These are phyloP conservation scores for Zaprionus bogoriensis DNA, from an alignment of 2,888 invertebrate genomes.

Conservation along the genomic window DNA sequence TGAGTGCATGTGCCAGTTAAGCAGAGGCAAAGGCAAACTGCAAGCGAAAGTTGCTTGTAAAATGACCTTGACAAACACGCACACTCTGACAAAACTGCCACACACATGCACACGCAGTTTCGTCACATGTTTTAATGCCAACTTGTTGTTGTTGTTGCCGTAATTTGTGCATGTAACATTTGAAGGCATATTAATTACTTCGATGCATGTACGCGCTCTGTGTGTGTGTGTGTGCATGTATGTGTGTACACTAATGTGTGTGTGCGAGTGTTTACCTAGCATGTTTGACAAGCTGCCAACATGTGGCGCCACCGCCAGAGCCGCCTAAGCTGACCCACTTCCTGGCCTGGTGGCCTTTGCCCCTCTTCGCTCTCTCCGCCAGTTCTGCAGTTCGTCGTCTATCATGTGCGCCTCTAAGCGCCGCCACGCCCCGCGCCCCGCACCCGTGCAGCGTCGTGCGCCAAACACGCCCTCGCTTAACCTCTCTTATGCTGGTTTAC, in stretches of 20 bases:
- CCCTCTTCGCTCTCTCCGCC: not conserved
- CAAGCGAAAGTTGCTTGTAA: constrained; percentile 15
- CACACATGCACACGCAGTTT: constrained; percentile 2
- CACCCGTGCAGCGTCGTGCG: not conserved
- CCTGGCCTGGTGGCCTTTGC: constrained; percentile 12
- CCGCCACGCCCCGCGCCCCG: not conserved
- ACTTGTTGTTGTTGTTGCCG: constrained; percentile 35
- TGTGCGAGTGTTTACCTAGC: constrained; percentile 38
- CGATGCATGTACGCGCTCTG: constrained; percentile 51
- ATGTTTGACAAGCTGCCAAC: constrained; percentile 56
- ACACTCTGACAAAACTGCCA: not conserved
- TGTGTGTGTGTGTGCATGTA: constrained; percentile 12
- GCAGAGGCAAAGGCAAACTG: constrained; percentile 21
- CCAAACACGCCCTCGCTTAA: not conserved
- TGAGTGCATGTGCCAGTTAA: not conserved
- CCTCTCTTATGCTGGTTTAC: constrained; percentile 18
- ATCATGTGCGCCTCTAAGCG: not conserved
- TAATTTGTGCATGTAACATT: constrained; percentile 75
- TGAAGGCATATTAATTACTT: constrained; percentile 76
- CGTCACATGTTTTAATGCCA: constrained; percentile 22
- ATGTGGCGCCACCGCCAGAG: constrained; percentile 36
- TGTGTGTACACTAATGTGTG: constrained; percentile 9
- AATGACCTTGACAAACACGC: constrained; percentile 54
- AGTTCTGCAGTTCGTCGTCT: constrained; percentile 6
- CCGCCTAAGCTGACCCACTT: constrained; percentile 62